A percentile compares a stretch with the other conserved stretches of the same genome.
These are phyloP conservation scores for Aegithalos caudatus DNA, from an alignment of 2,113 vertebrate genomes.

Conservation along the genomic window DNA sequence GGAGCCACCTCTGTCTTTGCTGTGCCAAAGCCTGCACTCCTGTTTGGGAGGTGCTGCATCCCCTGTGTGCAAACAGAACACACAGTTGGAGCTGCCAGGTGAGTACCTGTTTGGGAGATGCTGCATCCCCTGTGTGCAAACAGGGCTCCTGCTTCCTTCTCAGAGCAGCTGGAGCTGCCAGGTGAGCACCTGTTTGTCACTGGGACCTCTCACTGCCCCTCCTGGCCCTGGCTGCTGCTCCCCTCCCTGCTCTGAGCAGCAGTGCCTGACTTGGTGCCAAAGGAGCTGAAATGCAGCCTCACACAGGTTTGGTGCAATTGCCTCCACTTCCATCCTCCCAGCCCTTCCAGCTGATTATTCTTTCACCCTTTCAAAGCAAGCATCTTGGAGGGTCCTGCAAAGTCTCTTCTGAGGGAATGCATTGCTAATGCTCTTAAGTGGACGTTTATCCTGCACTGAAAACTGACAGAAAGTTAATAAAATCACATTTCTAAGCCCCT, in stretches of 20 bases:
- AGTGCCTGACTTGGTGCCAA: not conserved
- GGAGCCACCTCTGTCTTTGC: not conserved
- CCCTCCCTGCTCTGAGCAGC: not conserved
- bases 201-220: constrained; percentile 26
- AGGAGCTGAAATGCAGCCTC: constrained; percentile 31
- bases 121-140: not conserved
- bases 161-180: not conserved
- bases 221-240: not conserved
- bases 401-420: not conserved
- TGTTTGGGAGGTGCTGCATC: not conserved
- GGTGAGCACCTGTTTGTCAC: not conserved
- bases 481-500: not conserved
- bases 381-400: not conserved
- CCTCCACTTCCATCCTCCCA: not conserved
- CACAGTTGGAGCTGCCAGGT: too few species aligned
- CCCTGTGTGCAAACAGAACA: not conserved
- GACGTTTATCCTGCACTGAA: not conserved
- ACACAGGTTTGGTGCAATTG: not conserved
- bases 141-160: not conserved
- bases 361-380: not conserved
- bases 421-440: not conserved
- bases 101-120: not conserved
- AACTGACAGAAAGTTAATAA: not conserved
- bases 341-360: not conserved
- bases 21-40: not conserved